A percentile compares a stretch with the other conserved stretches of the same genome.
Evolutionary conservation across 2,797 vertebrate genomes (phyloP).

Genomic region (Novumbra hubbsi): DNA sequence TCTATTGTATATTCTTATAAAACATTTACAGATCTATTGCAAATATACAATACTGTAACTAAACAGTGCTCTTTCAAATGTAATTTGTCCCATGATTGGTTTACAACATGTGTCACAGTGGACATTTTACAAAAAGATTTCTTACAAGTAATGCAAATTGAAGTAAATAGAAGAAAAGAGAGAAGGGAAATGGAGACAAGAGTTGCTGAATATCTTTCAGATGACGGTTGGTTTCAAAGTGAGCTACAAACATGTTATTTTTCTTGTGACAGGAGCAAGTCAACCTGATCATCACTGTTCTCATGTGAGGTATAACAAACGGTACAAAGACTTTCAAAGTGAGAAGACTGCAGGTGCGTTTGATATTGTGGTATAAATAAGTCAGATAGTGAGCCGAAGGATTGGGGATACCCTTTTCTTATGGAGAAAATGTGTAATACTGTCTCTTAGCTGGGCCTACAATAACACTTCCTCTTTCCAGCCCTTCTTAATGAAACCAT

Average conservation of each 20-base stretch:
- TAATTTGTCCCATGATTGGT: too few relatives aligned
- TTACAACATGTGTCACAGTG: too few relatives aligned
- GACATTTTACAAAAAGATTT: too few relatives aligned
- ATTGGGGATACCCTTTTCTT: constrained; percentile 22
- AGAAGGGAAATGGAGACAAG: too few relatives aligned
- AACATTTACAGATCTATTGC: neutral
- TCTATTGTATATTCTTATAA: neutral
- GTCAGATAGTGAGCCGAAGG: constrained; percentile 9
- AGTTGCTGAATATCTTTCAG: neutral
- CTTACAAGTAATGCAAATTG: too few relatives aligned
- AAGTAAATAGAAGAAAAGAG: too few relatives aligned
- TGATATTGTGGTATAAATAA: constrained; percentile 32
- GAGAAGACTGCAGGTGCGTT: constrained; percentile 51
- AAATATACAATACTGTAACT: neutral
- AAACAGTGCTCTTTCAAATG: neutral
- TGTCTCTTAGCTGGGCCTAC: neutral
- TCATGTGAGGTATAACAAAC: neutral
- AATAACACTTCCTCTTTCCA: constrained; percentile 37
- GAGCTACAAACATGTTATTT: neutral
- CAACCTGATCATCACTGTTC: neutral
- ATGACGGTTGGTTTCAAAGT: neutral
- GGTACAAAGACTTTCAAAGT: constrained; percentile 30
- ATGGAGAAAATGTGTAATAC: neutral
- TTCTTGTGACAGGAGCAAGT: neutral
- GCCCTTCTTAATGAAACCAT: neutral